phyloP scores from a whole-genome alignment of 2,113 vertebrate species.

The Rhinolophus ferrumequinum region DNA sequence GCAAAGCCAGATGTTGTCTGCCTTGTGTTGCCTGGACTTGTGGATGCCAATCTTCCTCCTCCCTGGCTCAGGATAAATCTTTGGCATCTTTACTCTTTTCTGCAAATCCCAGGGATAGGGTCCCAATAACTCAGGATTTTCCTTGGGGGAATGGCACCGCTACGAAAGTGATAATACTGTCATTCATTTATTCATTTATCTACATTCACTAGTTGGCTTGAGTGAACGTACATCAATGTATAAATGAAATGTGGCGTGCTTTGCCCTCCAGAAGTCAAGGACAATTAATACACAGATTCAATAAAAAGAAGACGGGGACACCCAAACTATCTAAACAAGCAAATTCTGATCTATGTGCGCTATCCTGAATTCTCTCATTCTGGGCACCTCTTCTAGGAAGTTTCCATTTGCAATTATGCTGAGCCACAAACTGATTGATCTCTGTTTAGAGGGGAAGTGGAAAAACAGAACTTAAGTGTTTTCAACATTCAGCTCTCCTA shows the following conservation, averaged over 20 bases:
- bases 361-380: not conserved
- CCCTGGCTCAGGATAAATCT: constrained; percentile 50
- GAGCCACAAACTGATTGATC: constrained; percentile 69
- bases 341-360: constrained; percentile 16
- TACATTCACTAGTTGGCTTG: constrained; percentile 20
- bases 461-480: constrained; percentile 73
- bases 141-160: not conserved
- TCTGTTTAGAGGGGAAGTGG: constrained; percentile 58
- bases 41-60: constrained; percentile 66
- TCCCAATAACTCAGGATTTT: constrained; percentile 26
- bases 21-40: constrained; percentile 68
- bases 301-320: not conserved
- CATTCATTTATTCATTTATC: constrained; percentile 31
- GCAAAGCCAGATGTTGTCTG: constrained; percentile 75
- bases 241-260: constrained; percentile 6
- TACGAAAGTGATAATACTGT: constrained; percentile 41
- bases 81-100: constrained; percentile 66
- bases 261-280: constrained; percentile 45
- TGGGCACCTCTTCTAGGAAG: constrained; percentile 1
- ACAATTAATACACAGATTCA: constrained; percentile 44
- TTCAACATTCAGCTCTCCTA: constrained; percentile 68
- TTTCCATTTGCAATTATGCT: constrained; percentile 68
- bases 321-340: not conserved
- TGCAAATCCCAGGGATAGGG: constrained; percentile 31
- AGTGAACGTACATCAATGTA: constrained; percentile 19